These are phyloP conservation scores for Lasioglossum marginatum DNA, from an alignment of 2,888 invertebrate species.

Conservation along the genomic window DNA sequence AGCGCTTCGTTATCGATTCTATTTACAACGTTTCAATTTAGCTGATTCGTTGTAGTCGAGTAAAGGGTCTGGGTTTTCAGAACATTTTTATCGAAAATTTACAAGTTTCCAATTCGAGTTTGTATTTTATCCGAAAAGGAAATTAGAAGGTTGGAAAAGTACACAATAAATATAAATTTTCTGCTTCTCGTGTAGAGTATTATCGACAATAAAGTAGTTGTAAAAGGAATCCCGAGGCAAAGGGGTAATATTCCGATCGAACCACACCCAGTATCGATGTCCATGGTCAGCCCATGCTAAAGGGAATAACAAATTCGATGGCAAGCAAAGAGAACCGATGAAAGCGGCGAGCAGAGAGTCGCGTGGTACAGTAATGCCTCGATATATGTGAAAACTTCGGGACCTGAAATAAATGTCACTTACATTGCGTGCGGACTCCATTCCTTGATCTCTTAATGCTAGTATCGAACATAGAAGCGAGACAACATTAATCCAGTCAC, in stretches of 20 bases:
- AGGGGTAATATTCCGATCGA: neutral
- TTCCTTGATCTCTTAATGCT: neutral
- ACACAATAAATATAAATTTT: neutral
- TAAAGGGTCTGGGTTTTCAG: neutral
- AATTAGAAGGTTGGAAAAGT: neutral
- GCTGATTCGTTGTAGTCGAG: neutral
- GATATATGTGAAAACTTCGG: neutral
- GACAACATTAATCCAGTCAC: neutral
- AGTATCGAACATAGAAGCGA: neutral
- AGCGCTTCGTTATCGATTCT: neutral
- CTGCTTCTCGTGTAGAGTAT: neutral
- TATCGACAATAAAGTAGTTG: neutral
- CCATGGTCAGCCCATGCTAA: neutral
- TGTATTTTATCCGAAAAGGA: neutral
- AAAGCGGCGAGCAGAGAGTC: conserved; percentile 41
- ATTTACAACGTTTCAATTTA: neutral
- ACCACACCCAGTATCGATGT: neutral
- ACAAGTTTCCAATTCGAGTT: neutral
- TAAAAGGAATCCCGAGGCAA: neutral
- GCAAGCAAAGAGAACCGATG: conserved; percentile 14
- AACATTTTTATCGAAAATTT: neutral
- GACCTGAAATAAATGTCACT: neutral
- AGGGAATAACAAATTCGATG: neutral
- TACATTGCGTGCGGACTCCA: neutral
- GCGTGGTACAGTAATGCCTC: neutral